A percentile compares a stretch with the other conserved stretches of the same genome.
Conservation (phyloP, 2,888 invertebrate genomes). For the Parascotia fuliginaria region DNA sequence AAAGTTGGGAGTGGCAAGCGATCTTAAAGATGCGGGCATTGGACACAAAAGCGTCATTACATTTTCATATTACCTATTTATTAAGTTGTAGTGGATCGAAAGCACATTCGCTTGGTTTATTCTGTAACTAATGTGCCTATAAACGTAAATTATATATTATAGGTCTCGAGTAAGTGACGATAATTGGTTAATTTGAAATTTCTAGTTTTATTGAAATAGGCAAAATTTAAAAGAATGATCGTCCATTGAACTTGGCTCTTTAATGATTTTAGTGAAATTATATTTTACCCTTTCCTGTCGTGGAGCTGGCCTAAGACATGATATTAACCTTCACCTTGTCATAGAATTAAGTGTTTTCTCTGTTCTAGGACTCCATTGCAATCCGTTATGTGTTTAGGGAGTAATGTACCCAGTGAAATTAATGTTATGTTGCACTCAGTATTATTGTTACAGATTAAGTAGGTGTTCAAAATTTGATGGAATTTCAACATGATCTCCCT, state of each 20-base stretch:
- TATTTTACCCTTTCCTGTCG: constrained; percentile 58
- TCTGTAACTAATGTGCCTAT: constrained; percentile 85
- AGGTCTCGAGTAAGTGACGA: constrained; percentile 79
- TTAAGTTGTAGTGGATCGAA: constrained; percentile 80
- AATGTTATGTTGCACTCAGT: constrained; percentile 79
- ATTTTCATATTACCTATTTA: constrained; percentile 68
- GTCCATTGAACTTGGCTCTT: constrained; percentile 54
- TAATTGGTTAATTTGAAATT: constrained; percentile 74
- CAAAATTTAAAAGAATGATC: constrained; percentile 55
- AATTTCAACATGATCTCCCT: constrained; percentile 72
- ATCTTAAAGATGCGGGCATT: constrained; percentile 80
- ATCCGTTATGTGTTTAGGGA: constrained; percentile 56
- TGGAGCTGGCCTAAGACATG: constrained; percentile 74
- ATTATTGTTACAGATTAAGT: constrained; percentile 75
- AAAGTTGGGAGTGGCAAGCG: constrained; percentile 67
- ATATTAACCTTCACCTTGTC: constrained; percentile 62
- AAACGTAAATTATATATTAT: constrained; percentile 83
- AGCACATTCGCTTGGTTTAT: constrained; percentile 82
- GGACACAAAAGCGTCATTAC: constrained; percentile 70
- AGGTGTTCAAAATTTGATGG: constrained; percentile 69
- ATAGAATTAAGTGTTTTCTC: constrained; percentile 67
- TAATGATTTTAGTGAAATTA: constrained; percentile 52
- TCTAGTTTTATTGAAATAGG: constrained; percentile 63
- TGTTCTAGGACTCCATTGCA: constrained; percentile 66
- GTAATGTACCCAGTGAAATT: constrained; percentile 75